phyloP scores from a whole-genome alignment of 2,113 vertebrate genomes.

The Parotia lawesii region DNA sequence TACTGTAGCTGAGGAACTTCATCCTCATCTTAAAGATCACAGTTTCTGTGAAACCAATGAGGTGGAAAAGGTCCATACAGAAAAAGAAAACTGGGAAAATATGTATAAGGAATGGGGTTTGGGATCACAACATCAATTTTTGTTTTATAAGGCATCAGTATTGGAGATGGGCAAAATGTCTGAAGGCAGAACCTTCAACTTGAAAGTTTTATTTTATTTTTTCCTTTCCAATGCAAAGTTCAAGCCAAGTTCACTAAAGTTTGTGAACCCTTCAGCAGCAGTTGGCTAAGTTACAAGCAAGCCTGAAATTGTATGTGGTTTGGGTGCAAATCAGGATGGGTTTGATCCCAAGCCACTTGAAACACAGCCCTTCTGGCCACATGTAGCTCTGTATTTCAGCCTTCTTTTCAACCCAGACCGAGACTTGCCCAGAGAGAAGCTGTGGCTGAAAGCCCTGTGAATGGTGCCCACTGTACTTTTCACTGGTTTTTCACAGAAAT shows the following conservation, averaged over 20 bases:
- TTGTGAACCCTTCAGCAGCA: not conserved
- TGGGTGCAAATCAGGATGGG: not conserved
- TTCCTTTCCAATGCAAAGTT: slow-evolving; percentile 33
- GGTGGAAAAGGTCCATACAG: not conserved
- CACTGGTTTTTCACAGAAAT: not conserved
- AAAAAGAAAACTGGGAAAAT: not conserved
- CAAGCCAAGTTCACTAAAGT: not conserved
- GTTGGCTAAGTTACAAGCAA: not conserved
- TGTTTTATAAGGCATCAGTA: not conserved
- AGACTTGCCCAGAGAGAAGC: not conserved
- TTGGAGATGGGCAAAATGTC: not conserved
- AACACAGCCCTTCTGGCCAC: not conserved
- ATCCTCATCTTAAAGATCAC: not conserved
- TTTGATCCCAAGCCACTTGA: slow-evolving; percentile 13
- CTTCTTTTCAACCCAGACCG: not conserved
- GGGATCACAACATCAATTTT: not conserved
- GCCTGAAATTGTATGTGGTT: not conserved
- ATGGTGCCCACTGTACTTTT: not conserved
- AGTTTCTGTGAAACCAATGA: not conserved
- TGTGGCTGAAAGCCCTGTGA: not conserved
- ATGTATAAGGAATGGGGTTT: not conserved
- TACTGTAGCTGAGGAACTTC: not conserved
- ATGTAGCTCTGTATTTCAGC: not conserved
- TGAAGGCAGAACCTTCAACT: not conserved
- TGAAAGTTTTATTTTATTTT: slow-evolving; percentile 15